Conservation (phyloP, 2,888 invertebrate genomes). For the Salpingus planirostris region DNA sequence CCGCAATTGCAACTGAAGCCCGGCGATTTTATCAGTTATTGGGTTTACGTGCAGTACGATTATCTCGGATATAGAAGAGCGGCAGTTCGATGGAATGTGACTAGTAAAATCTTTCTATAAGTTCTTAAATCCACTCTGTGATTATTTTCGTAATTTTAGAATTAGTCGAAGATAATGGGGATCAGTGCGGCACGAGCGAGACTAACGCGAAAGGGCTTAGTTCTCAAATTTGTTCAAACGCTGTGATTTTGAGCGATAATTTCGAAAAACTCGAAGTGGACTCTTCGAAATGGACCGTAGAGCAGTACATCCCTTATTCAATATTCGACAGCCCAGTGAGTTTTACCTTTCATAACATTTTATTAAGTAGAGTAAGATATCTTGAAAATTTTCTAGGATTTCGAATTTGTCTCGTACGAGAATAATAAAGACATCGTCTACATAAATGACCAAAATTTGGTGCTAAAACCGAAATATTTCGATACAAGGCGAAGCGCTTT, state of each 20-base stretch:
- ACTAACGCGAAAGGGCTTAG: constrained; percentile 13
- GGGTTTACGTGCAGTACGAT: constrained; percentile 50
- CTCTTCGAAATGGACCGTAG: constrained; percentile 47
- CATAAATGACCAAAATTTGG: constrained; percentile 23
- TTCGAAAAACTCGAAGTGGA: constrained; percentile 43
- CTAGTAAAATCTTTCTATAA: constrained; percentile 30
- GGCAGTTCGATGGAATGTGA: constrained; percentile 38
- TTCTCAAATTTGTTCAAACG: constrained; percentile 15
- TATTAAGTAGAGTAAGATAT: constrained; percentile 2
- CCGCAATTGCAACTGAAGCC: constrained; percentile 39
- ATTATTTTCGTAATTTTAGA: constrained; percentile 1
- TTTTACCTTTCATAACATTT: too few relatives aligned
- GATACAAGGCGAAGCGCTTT: constrained; percentile 26
- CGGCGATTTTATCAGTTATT: constrained; percentile 52
- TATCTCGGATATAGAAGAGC: constrained; percentile 42
- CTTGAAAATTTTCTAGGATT: constrained; percentile 29
- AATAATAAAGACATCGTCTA: constrained; percentile 30
- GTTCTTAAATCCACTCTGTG: not conserved
- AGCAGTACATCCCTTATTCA: constrained; percentile 42
- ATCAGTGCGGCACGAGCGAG: constrained; percentile 37
- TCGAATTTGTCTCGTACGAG: constrained; percentile 42
- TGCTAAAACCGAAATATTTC: constrained; percentile 40
- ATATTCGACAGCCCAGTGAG: constrained; percentile 40
- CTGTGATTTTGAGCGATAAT: constrained; percentile 52
- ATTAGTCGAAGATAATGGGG: not conserved